Conservation (phyloP, 1,140 invertebrate genomes). For the Sipha flava region DNA sequence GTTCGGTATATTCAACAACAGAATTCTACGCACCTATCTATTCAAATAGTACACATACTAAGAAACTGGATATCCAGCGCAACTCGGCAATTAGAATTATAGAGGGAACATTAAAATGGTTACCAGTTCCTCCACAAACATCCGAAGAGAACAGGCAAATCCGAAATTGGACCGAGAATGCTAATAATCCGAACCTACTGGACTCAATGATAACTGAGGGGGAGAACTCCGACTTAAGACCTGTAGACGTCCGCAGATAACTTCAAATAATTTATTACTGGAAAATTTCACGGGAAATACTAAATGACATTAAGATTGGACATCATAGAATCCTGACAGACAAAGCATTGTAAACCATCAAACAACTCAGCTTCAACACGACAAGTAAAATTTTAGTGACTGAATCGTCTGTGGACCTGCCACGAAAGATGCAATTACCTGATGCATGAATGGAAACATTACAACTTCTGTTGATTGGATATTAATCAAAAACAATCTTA, state of each 20-base stretch:
- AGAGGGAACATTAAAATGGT: not conserved
- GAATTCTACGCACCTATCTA: too few relatives aligned
- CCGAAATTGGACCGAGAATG: not conserved
- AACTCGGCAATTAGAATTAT: slow-evolving; percentile 1
- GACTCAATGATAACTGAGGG: not conserved
- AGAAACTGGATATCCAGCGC: not conserved
- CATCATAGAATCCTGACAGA: too few relatives aligned
- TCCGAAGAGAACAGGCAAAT: not conserved
- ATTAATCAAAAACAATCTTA: too few relatives aligned
- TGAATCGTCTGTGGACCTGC: not conserved
- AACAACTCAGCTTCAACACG: not conserved
- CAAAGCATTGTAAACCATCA: not conserved
- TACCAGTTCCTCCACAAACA: not conserved
- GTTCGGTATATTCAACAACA: too few relatives aligned
- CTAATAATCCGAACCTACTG: not conserved
- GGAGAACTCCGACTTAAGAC: too few relatives aligned
- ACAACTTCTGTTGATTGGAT: too few relatives aligned
- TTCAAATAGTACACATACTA: slow-evolving; percentile 3
- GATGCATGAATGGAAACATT: too few relatives aligned
- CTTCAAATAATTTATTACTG: not conserved
- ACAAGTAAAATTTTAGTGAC: not conserved
- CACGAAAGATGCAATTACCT: too few relatives aligned
- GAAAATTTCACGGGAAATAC: not conserved
- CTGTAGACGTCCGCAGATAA: not conserved
- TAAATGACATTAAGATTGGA: too few relatives aligned